Percentiles rank a stretch among this genome's conserved stretches.
phyloP scores from a whole-genome alignment of 2,113 vertebrate species.

The Cynopterus brachyotis region DNA sequence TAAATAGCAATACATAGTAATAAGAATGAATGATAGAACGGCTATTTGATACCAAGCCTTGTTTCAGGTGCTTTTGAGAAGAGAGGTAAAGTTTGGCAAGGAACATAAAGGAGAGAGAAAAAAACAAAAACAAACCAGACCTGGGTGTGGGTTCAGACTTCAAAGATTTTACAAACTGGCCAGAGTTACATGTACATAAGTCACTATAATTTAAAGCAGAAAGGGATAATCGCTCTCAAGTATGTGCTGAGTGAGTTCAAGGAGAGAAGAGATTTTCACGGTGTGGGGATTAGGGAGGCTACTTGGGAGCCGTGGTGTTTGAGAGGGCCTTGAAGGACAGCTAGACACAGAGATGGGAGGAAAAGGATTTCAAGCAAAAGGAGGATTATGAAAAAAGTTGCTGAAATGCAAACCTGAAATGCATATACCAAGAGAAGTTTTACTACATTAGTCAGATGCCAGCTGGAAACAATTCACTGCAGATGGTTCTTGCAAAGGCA shows the following conservation, averaged over 20 bases:
- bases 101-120: neutral
- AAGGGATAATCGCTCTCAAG: constrained; percentile 47
- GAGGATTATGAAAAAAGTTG: constrained; percentile 47
- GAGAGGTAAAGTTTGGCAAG: neutral
- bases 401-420: constrained; percentile 56
- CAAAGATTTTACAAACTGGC: constrained; percentile 59
- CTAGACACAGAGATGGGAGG: neutral
- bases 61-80: neutral
- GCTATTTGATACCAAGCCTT: neutral
- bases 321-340: constrained; percentile 49
- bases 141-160: constrained; percentile 50
- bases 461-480: constrained; percentile 73
- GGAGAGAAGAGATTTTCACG: constrained; percentile 53
- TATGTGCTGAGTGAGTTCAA: constrained; percentile 60
- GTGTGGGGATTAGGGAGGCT: constrained; percentile 23
- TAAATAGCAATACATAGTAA: neutral
- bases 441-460: constrained; percentile 22
- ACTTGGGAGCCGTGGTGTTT: neutral
- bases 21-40: neutral
- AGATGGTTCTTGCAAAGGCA: constrained; percentile 58
- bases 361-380: constrained; percentile 37
- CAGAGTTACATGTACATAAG: constrained; percentile 48
- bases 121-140: constrained; percentile 58
- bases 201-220: constrained; percentile 66
- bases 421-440: constrained; percentile 41